Base-by-base conservation (phyloP, 2,888 invertebrate genomes). In the Loripinus fragilis region DNA sequence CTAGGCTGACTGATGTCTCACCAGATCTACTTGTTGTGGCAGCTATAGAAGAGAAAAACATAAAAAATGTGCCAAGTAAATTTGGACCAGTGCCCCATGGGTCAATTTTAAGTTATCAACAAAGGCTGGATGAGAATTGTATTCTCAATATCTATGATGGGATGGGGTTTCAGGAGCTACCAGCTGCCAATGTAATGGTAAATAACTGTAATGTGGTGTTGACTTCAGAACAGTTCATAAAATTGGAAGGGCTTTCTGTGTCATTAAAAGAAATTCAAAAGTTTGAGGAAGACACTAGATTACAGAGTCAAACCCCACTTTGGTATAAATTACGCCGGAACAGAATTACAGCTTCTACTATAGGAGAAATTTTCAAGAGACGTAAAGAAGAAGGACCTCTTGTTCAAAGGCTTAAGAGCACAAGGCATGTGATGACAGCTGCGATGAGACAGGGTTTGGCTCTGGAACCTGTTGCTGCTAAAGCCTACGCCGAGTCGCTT, bases 311-410 rank as follows among this genome's bases (percentile, higher is more conserved):
- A 0, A 70, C 20, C 20, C 23, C 64, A 5, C 23, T 75, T 10
- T 70, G 75, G 75, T 70, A 48, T 33, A 75, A 65, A 48, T 7
- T 70, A 20, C 3, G 70, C 33, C 2, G 2, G 25, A 30, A 70
- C 55, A 55, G 75, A 20, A 23, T 75, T 5, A 75, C 75, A 33
- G 69, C 75, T 35, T 75, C 70, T 35, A 41, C 69, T 0, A 70
- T 70, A 48, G 75, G 75, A 17, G 23, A 38, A 1, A 75, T 75
- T 5, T 75, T 35, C 65, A 70, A 70, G 42, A 1, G 70, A 0
- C 42, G 45, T 12, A 69, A 70, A 23, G 69, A 70, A 20, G 33
- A 45, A 0, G 60, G 30, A n/a, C 30, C 25, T 2, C 60, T 70
- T 0, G 70, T 48, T 1, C 5, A 70, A 48, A 23, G 55, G 30